A percentile compares a stretch with the other conserved stretches of the same genome.
Conservation (phyloP, 2,888 invertebrate genomes). For the Calameuta filiformis region DNA sequence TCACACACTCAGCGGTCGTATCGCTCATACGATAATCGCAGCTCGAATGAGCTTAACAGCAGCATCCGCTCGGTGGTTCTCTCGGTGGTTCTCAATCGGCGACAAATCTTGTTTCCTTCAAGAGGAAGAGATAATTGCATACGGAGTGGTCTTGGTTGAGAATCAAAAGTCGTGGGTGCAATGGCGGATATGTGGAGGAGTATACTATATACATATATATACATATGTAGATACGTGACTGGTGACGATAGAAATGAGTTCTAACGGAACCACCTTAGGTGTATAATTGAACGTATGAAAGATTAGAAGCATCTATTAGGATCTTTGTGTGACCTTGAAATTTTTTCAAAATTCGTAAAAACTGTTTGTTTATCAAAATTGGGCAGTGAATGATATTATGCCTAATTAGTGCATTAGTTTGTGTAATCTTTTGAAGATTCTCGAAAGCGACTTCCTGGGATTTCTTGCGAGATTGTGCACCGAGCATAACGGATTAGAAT, state of each 20-base stretch:
- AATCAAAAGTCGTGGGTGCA: too few relatives aligned
- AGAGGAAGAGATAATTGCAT: neutral
- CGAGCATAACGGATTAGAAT: neutral
- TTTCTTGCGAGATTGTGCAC: neutral
- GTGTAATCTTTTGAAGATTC: neutral
- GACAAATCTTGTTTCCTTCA: neutral
- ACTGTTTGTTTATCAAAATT: too few relatives aligned
- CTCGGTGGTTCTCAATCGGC: slow-evolving; percentile 6
- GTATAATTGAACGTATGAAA: neutral
- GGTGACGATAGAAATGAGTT: slow-evolving; percentile 9
- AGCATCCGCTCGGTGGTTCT: slow-evolving; percentile 16
- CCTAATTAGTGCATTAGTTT: too few relatives aligned
- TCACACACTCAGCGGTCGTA: slow-evolving; percentile 6
- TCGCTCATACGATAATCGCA: slow-evolving; percentile 19
- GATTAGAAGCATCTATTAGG: too few relatives aligned
- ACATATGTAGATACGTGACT: neutral
- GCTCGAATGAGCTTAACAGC: slow-evolving; percentile 22
- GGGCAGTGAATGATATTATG: too few relatives aligned
- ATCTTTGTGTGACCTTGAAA: too few relatives aligned
- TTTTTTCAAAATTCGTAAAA: too few relatives aligned
- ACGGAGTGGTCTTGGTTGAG: too few relatives aligned
- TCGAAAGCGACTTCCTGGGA: slow-evolving; percentile 1
- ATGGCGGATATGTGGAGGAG: neutral
- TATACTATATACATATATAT: neutral
- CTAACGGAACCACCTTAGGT: slow-evolving; percentile 11